Evolutionary conservation across 2,888 invertebrate species (phyloP), one percentile per base, ranked within the genome.

Genomic region (Microdon myrmicae): DNA sequence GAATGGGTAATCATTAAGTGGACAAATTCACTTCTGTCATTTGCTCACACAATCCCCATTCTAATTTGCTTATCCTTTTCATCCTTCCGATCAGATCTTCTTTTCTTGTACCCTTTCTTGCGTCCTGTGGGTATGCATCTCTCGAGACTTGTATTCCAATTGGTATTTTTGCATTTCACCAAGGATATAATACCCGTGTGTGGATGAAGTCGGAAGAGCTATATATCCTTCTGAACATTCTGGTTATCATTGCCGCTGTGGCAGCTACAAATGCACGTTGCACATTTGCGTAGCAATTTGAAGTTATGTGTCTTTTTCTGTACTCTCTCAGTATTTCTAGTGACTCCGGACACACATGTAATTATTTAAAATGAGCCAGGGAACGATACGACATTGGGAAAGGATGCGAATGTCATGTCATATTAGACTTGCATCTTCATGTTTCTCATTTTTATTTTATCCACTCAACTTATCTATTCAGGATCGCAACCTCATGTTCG

Each of bases 1-100:
- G 58, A 58, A 64, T 64, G 58, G 64, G 58, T 38, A 58, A 64
- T 58, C 58, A 64, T 64, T 58, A 58, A 58, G 51, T 64, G 64
- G 58, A 64, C 58, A 58, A 64, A 64, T 58, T 49, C 58, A 47
- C 32, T 51, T 28, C 55, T 55, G 47, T 31, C 28, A 9, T 34
- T 34, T 20, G 25, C 25, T 23, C 31, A 20, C 20, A 38, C 39
- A 10, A 9, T 37, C 17, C 6, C 22, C 25, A 26, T 22, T 13
- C 22, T 17, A 28, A 19, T 35, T 37, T 10, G 23, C 32, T 8
- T n/a, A n/a, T n/a, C n/a, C n/a, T n/a, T n/a, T 14, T 17, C 23
- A 12, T 34, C n/a, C n/a, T n/a, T n/a, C 34, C 19, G n/a, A n/a
- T 35, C 19, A 31, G 8, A 29, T 19, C 10, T 26, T 16, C 2